Percentiles rank a stretch among this genome's conserved stretches.
Conservation (phyloP, 2,797 vertebrate genomes). For the Dendrocincla tyrannina region DNA sequence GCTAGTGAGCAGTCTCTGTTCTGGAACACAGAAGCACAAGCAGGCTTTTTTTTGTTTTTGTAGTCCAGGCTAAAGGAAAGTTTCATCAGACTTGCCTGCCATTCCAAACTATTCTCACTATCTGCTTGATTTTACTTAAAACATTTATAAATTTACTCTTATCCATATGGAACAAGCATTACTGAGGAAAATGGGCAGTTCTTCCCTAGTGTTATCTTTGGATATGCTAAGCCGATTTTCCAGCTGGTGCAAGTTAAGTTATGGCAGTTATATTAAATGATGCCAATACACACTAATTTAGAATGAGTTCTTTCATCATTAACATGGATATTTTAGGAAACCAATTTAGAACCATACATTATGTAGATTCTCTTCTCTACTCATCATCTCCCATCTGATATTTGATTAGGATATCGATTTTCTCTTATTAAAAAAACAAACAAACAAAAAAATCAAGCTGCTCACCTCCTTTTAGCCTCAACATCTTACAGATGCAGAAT, state of each 20-base stretch:
- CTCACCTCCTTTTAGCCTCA: slow-evolving; percentile 49
- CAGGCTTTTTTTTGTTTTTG: background rate
- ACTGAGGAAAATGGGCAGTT: slow-evolving; percentile 28
- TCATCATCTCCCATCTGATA: slow-evolving; percentile 38
- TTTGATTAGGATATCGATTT: slow-evolving; percentile 57
- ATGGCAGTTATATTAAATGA: slow-evolving; percentile 55
- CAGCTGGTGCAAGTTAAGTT: slow-evolving; percentile 58
- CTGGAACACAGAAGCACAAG: background rate
- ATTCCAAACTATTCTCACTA: background rate
- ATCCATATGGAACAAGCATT: background rate
- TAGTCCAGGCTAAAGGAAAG: background rate
- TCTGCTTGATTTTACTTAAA: background rate
- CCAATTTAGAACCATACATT: slow-evolving; percentile 40
- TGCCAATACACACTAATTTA: slow-evolving; percentile 58
- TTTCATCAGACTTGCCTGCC: background rate
- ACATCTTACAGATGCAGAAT: slow-evolving; percentile 52
- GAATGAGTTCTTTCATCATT: slow-evolving; percentile 51
- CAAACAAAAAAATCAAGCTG: background rate
- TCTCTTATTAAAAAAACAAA: slow-evolving; percentile 28
- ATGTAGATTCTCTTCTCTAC: slow-evolving; percentile 37
- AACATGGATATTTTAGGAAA: slow-evolving; percentile 60
- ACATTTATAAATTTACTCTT: background rate
- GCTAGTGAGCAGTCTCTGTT: background rate
- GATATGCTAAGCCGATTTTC: slow-evolving; percentile 17
- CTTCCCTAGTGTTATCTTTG: slow-evolving; percentile 28